Conservation (phyloP, 1,140 invertebrate genomes). For the Berghia stephanieae region DNA sequence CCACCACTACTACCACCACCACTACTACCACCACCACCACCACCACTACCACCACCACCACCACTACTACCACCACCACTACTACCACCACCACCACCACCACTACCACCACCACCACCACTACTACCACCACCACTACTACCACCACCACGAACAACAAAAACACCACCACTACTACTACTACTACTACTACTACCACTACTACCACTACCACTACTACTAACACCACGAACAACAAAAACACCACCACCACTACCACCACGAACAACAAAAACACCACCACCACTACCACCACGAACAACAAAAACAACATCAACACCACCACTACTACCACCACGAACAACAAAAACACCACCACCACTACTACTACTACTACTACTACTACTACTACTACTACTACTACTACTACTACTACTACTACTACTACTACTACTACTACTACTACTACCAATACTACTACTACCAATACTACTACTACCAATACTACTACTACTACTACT, state of each 20-base stretch:
- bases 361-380: too few relatives aligned
- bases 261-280: too few relatives aligned
- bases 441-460: too few relatives aligned
- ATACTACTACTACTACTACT: conserved; percentile 2
- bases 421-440: conserved; percentile 2
- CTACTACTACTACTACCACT: conserved; percentile 1
- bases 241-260: too few relatives aligned
- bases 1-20: conserved; percentile 1
- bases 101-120: background rate
- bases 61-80: conserved; percentile 1
- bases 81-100: conserved; percentile 1
- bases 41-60: conserved; percentile 1
- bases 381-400: conserved; percentile 2
- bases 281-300: too few relatives aligned
- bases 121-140: background rate
- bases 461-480: too few relatives aligned
- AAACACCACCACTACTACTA: too few relatives aligned
- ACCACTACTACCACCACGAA: too few relatives aligned
- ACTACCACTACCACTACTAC: conserved; percentile 1
- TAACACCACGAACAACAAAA: too few relatives aligned
- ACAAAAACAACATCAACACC: too few relatives aligned
- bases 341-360: too few relatives aligned
- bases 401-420: background rate
- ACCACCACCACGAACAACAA: too few relatives aligned
- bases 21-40: conserved; percentile 1